Percentiles rank a stretch among this genome's conserved stretches.
These are phyloP conservation scores for Drosophila nigricruria DNA, from an alignment of 2,888 invertebrate species.

Conservation along the genomic window DNA sequence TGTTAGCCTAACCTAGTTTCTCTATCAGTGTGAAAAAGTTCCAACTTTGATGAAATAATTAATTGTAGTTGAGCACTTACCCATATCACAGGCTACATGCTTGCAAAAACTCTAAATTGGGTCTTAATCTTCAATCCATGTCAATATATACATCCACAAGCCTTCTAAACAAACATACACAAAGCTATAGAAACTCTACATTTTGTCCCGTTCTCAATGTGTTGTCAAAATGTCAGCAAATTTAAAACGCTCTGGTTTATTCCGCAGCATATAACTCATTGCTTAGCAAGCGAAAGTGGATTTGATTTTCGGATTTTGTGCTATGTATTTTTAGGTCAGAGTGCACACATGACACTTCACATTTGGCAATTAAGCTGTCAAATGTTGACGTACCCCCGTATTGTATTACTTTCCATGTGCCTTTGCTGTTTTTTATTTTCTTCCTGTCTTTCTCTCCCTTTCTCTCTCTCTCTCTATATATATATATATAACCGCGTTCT, in stretches of 20 bases:
- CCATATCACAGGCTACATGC: neutral
- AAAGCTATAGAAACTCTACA: neutral
- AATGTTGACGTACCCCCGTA: slow-evolving; percentile 34
- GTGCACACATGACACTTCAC: slow-evolving; percentile 54
- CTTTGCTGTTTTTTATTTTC: neutral
- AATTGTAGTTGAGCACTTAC: slow-evolving; percentile 4
- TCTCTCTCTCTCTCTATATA: neutral
- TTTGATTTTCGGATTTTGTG: slow-evolving; percentile 20
- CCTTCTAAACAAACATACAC: slow-evolving; percentile 11
- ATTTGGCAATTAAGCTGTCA: slow-evolving; percentile 69
- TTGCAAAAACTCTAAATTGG: neutral
- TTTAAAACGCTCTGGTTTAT: slow-evolving; percentile 30
- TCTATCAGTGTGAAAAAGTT: neutral
- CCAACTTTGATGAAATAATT: neutral
- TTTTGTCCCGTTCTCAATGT: slow-evolving; percentile 7
- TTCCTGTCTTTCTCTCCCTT: neutral
- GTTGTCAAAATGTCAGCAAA: slow-evolving; percentile 46
- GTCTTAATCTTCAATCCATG: neutral
- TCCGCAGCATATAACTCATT: slow-evolving; percentile 21
- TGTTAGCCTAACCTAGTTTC: neutral
- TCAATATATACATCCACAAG: slow-evolving; percentile 8
- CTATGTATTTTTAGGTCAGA: slow-evolving; percentile 39
- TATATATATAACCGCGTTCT: neutral
- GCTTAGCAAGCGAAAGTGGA: slow-evolving; percentile 22
- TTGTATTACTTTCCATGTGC: slow-evolving; percentile 4